Base-by-base conservation (phyloP, 2,888 invertebrate species). In the Syrphus vitripennis region DNA sequence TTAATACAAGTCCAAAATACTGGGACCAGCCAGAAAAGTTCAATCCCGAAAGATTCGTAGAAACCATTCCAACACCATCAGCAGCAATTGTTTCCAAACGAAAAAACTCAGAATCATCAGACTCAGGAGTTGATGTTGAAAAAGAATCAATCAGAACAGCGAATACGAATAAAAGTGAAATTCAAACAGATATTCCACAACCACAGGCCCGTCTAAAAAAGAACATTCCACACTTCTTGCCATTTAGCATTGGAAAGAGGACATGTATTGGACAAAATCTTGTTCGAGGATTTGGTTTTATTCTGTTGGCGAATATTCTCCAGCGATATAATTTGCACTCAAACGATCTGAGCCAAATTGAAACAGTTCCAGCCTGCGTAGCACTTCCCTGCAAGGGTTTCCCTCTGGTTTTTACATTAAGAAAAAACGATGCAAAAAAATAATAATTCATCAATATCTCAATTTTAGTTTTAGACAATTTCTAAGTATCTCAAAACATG, bases 191-290 rank as follows among this genome's bases (percentile, higher is more conserved):
- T 7, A 24, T 10, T 24, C 45, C 65, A 48, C 48, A 67, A 65
- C 91, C 90, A 40, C 89, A 92, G 0, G 88, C 92, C 0, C 91
- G 93, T 0, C 92, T 94, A 0, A 94, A 91, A 87, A 94, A 92
- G 87, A 94, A 94, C 88, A 94, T 95, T 10, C 94, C 96, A 0
- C 95, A 96, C 90, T 97, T 97, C 90, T 93, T 97, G 12, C 97
- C 97, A 0, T 97, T 97, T 92, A 96, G 97, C 90, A 96, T 96
- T 53, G 97, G 97, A 7, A 97, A 96, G 90, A 93, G 97, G n/a
- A 96, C 97, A 0, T 97, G 97, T 90, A 96, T 97, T 78, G 97
- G 97, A 0, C 97, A 97, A 89, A 95, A 95, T 45, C 92, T 97
- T 59, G 96, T 97, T 0, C 95, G 96, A 16, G 95, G 96, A 1